Conservation (phyloP, 2,113 vertebrate species). For the Uria lomvia region DNA sequence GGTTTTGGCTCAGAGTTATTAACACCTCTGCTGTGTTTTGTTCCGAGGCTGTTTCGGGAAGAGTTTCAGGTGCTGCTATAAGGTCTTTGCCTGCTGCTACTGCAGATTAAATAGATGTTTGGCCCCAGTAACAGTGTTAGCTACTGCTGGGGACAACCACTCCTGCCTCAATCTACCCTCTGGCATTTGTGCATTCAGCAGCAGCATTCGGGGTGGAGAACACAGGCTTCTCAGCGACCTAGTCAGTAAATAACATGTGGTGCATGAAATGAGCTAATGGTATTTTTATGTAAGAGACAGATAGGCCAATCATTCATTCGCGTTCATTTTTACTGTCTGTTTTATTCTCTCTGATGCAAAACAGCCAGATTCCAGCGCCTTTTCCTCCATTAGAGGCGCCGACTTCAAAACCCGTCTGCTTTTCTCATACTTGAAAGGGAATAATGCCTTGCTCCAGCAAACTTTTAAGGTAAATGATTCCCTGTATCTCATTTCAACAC, state of each 20-base stretch:
- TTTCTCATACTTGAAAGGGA: not conserved
- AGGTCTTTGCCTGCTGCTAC: not conserved
- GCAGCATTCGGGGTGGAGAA: not conserved
- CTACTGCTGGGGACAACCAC: not conserved
- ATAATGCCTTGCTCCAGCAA: not conserved
- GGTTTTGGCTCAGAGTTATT: not conserved
- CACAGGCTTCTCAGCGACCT: not conserved
- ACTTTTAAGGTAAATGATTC: not conserved
- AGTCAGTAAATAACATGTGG: slow-evolving; percentile 33
- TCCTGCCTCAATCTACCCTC: not conserved
- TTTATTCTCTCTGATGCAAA: slow-evolving; percentile 28
- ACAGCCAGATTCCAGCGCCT: not conserved
- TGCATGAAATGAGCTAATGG: slow-evolving; percentile 32
- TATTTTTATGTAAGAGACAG: slow-evolving; percentile 46
- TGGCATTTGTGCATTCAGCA: not conserved
- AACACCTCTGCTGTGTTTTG: not conserved
- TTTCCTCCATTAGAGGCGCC: not conserved
- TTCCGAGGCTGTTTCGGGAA: not conserved
- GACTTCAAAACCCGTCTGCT: slow-evolving; percentile 5
- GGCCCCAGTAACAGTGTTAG: not conserved
- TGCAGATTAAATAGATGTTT: not conserved
- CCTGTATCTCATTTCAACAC: not conserved
- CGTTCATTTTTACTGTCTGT: slow-evolving; percentile 7
- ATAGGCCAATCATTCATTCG: slow-evolving; percentile 13
- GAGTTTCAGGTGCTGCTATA: not conserved